Evolutionary conservation across 2,113 vertebrate species (phyloP).

Genomic region (Melanostigma gelatinosum): DNA sequence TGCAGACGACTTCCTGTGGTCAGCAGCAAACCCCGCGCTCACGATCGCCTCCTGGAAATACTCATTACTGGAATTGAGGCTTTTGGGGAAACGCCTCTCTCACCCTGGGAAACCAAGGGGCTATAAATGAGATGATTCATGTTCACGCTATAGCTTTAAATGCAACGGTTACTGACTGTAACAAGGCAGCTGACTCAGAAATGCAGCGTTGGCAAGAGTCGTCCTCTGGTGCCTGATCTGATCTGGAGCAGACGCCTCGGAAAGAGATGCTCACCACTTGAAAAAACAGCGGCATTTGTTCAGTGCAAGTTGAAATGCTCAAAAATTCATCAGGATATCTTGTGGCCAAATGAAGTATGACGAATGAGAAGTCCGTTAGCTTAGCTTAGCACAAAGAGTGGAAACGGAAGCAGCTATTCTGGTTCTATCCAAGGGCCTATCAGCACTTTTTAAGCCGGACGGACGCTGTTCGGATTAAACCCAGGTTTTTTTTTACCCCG

Average conservation of each 20-base stretch:
- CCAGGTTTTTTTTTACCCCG: too few relatives aligned
- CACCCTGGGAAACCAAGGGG: background rate
- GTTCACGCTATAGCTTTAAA: background rate
- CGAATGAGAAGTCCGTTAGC: background rate
- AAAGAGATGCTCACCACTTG: background rate
- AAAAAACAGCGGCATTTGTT: background rate
- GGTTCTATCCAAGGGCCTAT: background rate
- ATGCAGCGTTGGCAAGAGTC: background rate
- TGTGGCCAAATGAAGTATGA: background rate
- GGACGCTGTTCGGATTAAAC: too few relatives aligned
- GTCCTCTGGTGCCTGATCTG: background rate
- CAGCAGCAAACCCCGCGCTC: background rate
- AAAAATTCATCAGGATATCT: background rate
- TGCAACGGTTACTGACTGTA: background rate
- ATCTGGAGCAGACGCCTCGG: background rate
- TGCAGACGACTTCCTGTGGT: background rate
- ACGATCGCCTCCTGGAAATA: background rate
- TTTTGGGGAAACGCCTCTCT: background rate
- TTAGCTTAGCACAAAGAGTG: background rate
- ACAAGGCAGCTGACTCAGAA: slow-evolving; percentile 18
- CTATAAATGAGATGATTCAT: background rate
- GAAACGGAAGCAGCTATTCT: background rate
- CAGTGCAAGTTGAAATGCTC: background rate
- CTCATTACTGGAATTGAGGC: background rate
- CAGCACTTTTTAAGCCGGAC: background rate